Evolutionary conservation across 1,140 invertebrate genomes (phyloP).

Genomic region (Hetaerina americana): DNA sequence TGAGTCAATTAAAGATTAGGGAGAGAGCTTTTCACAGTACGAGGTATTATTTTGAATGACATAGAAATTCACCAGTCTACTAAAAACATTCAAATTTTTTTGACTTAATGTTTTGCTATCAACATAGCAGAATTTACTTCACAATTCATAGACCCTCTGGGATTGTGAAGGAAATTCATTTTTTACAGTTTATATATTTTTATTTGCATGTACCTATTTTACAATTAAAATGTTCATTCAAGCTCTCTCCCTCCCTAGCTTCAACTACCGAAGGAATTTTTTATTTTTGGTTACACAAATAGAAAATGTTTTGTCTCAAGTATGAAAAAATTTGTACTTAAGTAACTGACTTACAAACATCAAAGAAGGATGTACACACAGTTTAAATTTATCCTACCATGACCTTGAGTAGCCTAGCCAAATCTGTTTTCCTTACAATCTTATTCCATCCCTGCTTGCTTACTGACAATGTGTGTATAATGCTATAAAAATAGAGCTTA

Average conservation of each 20-base stretch:
- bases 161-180: background rate
- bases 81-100: background rate
- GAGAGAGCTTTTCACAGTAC: background rate
- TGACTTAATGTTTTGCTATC: background rate
- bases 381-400: background rate
- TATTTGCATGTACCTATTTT: background rate
- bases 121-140: background rate
- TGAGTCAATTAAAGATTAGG: background rate
- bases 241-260: background rate
- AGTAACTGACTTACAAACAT: background rate
- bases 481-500: background rate
- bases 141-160: background rate
- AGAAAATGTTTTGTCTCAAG: background rate
- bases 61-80: background rate
- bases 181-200: constrained; percentile 1
- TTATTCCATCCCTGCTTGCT: background rate
- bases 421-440: background rate
- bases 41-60: background rate
- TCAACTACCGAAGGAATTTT: background rate
- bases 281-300: background rate
- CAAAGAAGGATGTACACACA: background rate
- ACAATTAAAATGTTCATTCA: background rate
- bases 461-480: background rate
- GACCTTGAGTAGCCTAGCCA: background rate
- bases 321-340: constrained; percentile 1